Evolutionary conservation across 1,140 invertebrate species (phyloP).

Genomic region (Brachionus paranguensis): DNA sequence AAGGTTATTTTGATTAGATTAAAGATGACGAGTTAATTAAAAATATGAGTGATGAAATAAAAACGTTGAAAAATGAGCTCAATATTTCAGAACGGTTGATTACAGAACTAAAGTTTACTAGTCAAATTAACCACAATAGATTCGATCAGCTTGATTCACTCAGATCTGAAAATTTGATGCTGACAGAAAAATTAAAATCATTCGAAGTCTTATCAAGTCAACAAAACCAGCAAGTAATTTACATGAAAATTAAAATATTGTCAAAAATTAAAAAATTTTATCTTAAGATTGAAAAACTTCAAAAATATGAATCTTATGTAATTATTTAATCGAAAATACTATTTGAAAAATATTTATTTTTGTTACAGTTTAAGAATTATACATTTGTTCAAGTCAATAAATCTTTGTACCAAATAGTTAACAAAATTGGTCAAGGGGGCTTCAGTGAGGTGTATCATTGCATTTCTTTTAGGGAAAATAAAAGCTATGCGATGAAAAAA

Average conservation of each 20-base stretch:
- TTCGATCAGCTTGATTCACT: background rate
- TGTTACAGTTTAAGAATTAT: conserved; percentile 9
- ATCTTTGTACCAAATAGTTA: conserved; percentile 22
- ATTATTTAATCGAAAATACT: background rate
- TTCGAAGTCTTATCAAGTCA: background rate
- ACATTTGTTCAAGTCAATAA: background rate
- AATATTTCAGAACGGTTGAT: background rate
- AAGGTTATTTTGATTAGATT: background rate
- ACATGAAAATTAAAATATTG: background rate
- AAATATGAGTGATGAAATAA: background rate
- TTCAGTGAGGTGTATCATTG: conserved; percentile 33
- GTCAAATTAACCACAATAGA: background rate
- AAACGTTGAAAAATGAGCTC: background rate
- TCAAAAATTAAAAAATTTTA: background rate
- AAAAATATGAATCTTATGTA: conserved; percentile 9
- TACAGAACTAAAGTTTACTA: conserved; percentile 10
- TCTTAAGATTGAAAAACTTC: background rate
- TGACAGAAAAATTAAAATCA: background rate
- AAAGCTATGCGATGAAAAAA: conserved; percentile 37
- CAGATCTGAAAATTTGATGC: background rate
- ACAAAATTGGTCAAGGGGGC: conserved; percentile 39
- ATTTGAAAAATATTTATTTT: background rate
- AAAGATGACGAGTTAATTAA: background rate
- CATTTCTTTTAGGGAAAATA: conserved; percentile 1
- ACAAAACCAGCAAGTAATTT: background rate